Evolutionary conservation across 2,113 vertebrate genomes (phyloP).

Genomic region (Tychaedon coryphoeus): DNA sequence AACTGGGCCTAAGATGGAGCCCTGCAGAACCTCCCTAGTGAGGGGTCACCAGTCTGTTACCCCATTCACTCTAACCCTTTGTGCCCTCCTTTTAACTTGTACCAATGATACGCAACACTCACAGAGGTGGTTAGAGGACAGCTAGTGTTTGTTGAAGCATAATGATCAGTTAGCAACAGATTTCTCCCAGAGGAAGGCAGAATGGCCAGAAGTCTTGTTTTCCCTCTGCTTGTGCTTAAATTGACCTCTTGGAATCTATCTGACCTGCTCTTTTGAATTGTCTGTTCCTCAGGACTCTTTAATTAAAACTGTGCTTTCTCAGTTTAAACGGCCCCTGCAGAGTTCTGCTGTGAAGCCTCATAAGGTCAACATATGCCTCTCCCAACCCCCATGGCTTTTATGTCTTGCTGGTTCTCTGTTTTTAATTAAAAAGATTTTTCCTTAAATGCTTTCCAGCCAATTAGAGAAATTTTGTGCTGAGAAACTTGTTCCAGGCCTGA

Average conservation of each 20-base stretch:
- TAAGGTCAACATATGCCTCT: constrained; percentile 67
- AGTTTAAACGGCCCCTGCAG: constrained; percentile 63
- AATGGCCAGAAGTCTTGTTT: constrained; percentile 52
- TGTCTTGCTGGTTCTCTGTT: constrained; percentile 56
- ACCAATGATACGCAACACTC: background rate
- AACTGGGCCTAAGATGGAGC: background rate
- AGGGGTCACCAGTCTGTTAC: background rate
- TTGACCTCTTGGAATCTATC: constrained; percentile 64
- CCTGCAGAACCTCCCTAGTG: background rate
- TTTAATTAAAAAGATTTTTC: constrained; percentile 67
- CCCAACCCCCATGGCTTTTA: constrained; percentile 58
- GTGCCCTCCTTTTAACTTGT: background rate
- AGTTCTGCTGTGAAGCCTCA: constrained; percentile 63
- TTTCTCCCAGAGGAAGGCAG: constrained; percentile 26
- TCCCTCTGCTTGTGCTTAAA: constrained; percentile 44
- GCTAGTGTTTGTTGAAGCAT: background rate
- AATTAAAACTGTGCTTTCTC: constrained; percentile 69
- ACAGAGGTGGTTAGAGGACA: background rate
- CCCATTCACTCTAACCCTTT: background rate
- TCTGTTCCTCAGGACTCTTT: constrained; percentile 64
- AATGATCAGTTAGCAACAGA: constrained; percentile 18
- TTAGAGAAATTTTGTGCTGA: constrained; percentile 54
- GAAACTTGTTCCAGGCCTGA: constrained; percentile 53
- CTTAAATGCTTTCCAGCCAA: constrained; percentile 65
- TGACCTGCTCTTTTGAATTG: constrained; percentile 65